Conservation (phyloP, 2,797 vertebrate genomes). For the Mormyrops boulengeri region DNA sequence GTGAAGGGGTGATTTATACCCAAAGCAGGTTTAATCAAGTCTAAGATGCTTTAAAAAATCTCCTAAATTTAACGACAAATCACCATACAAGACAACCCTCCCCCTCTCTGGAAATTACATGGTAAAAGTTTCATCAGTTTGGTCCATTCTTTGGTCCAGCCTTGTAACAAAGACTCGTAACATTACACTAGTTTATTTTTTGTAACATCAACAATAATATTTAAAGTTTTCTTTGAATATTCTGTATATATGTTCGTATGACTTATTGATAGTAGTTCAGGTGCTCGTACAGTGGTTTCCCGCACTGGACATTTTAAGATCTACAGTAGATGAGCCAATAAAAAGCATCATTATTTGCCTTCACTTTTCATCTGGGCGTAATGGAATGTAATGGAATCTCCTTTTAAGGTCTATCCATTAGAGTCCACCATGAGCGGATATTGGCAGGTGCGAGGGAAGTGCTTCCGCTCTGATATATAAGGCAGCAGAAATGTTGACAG, state of each 20-base stretch:
- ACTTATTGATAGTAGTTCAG: not conserved
- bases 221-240: not conserved
- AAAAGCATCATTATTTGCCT: conserved; percentile 17
- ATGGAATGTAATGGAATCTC: conserved; percentile 44
- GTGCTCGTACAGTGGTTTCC: not conserved
- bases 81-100: conserved; percentile 34
- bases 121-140: conserved; percentile 19
- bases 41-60: conserved; percentile 11
- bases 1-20: not conserved
- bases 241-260: not conserved
- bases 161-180: not conserved
- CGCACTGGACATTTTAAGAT: not conserved
- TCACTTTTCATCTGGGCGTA: conserved; percentile 37
- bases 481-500: conserved; percentile 37
- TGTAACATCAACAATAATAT: not conserved
- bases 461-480: conserved; percentile 35
- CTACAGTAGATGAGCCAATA: conserved; percentile 4
- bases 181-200: not conserved
- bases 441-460: conserved; percentile 42
- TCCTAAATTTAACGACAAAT: conserved; percentile 27
- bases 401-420: conserved; percentile 44
- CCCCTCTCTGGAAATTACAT: conserved; percentile 36
- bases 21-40: not conserved
- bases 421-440: conserved; percentile 34
- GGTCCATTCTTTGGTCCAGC: not conserved